Conservation (phyloP, 2,888 invertebrate species). For the Eupithecia insigniata region DNA sequence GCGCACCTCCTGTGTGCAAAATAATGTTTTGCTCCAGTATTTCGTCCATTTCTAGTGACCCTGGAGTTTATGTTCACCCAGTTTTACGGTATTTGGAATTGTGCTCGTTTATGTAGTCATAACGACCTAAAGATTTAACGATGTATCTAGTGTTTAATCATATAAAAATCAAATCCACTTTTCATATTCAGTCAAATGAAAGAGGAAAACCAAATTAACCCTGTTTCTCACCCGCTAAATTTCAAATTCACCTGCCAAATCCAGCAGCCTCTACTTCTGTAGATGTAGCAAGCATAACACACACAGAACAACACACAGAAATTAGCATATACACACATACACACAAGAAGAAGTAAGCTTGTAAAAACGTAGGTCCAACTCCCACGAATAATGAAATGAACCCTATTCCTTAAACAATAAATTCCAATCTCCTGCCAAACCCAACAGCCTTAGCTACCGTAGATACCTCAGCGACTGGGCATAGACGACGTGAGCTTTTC, state of each 20-base stretch:
- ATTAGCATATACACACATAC: no score
- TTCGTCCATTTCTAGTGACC: no score
- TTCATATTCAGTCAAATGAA: no score
- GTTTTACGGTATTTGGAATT: background rate
- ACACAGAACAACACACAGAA: no score
- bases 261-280: conserved; percentile 88
- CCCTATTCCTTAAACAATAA: background rate
- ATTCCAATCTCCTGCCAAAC: conserved; percentile 59
- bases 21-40: no score
- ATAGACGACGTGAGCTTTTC: conserved; percentile 89
- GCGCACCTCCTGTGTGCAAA: no score
- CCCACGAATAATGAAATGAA: conserved; percentile 72
- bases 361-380: conserved; percentile 91
- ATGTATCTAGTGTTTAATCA: background rate
- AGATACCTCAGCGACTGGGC: conserved; percentile 92
- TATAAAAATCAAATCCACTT: background rate
- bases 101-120: background rate
- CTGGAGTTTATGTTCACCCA: no score
- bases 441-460: conserved; percentile 90
- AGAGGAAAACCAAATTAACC: no score
- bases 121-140: background rate
- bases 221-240: background rate
- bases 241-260: conserved; percentile 61
- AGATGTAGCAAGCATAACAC: no score
- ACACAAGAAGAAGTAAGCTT: no score